Evolutionary conservation across 1,140 invertebrate genomes (phyloP), one percentile per base, ranked within the genome.

Genomic region (Drosophila busckii): DNA sequence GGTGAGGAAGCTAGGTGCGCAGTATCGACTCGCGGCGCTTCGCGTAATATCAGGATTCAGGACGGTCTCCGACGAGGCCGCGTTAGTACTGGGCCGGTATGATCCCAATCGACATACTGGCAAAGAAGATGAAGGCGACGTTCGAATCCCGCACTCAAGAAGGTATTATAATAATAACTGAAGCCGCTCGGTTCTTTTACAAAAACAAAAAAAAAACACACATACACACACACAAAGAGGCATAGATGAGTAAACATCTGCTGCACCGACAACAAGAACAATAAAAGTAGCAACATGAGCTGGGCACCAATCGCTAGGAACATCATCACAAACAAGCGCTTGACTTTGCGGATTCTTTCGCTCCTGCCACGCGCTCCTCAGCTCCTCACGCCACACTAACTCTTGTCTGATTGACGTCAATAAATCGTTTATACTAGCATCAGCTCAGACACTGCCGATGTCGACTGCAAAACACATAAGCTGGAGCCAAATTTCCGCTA

Each of bases 381-480:
- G 34, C 45, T 49, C 31, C 62, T 42, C 50, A 76, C 66, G 60
- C 69, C 75, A 68, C n/a, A 48, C 63, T 63, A 64, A 58, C 75
- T 82, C 75, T 80, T 80, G 69, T 78, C 73, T 73, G 73, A 68
- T 75, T 82, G 75, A 80, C 75, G 75, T 80, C 82, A 80, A 80
- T 82, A 80, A 80, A 80, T 80, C 75, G 75, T 68, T 69, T 80
- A 69, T 82, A 82, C n/a, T 69, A 66, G 75, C 75, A 78, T 62
- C 49, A 31, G 35, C 35, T 61, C 53, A 49, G 34, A 17, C 22
- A 28, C 55, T 54, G 55, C 15, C 26, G 35, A 34, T 48, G 26
- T 34, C 34, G 19, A 50, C 45, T 50, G 25, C 12, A 8, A 41
- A 29, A 34, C 52, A 66, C 42, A 41, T 44, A 56, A 73, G 73